A percentile compares a stretch with the other conserved stretches of the same genome.
Conservation (phyloP, 2,797 vertebrate species). For the Pyrrhura leucotis region DNA sequence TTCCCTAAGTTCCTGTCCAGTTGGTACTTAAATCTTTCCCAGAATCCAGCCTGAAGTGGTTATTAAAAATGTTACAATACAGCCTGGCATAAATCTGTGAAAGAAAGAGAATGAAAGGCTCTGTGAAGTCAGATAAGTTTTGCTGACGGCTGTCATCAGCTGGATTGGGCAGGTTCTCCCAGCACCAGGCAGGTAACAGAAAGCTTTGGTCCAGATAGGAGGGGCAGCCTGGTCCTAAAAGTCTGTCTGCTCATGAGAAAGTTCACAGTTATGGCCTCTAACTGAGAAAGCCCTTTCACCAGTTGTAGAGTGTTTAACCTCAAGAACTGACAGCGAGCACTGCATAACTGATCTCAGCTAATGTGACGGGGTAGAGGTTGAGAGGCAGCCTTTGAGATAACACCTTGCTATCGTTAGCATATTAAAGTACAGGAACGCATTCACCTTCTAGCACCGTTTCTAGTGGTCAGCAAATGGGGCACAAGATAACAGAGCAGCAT, state of each 20-base stretch:
- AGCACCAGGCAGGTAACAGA: neutral
- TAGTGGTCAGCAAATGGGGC: neutral
- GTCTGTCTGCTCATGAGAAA: constrained; percentile 52
- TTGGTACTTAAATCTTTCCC: neutral
- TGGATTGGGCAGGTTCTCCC: neutral
- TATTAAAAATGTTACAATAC: neutral
- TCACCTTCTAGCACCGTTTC: neutral
- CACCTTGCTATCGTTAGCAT: neutral
- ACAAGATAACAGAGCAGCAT: neutral
- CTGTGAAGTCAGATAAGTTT: neutral
- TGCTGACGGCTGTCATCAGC: fast-evolving
- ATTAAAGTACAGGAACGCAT: neutral
- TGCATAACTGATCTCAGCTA: neutral
- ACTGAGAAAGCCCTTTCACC: constrained; percentile 56
- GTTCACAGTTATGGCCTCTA: constrained; percentile 31
- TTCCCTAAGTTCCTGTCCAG: neutral
- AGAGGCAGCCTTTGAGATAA: constrained; percentile 57
- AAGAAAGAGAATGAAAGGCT: neutral
- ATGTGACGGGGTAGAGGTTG: constrained; percentile 51
- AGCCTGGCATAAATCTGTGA: fast-evolving
- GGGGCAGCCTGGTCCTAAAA: neutral
- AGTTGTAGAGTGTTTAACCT: constrained; percentile 33
- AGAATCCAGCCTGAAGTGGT: neutral
- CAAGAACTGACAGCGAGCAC: neutral
- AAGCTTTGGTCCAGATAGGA: neutral